A percentile compares a stretch with the other conserved stretches of the same genome.
Evolutionary conservation across 2,888 invertebrate genomes (phyloP).

Genomic region (Fragum sueziense): DNA sequence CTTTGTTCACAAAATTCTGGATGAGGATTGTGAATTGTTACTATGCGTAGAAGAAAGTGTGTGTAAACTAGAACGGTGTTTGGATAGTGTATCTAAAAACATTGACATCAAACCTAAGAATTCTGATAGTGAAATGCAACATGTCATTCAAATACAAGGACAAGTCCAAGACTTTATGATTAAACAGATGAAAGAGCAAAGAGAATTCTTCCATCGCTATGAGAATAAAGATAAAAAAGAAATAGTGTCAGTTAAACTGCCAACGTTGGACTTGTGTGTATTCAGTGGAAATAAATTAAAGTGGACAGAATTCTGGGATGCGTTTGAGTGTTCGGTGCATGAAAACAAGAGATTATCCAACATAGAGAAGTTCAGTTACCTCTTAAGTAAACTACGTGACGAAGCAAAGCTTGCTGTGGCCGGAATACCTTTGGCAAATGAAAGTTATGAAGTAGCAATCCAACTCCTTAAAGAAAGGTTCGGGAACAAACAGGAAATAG

Average conservation of each 20-base stretch:
- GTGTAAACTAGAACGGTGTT: neutral
- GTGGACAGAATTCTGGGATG: conserved; percentile 36
- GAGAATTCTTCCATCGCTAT: neutral
- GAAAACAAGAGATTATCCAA: no score
- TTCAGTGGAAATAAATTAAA: conserved; percentile 34
- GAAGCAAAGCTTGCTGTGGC: no score
- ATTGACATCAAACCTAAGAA: neutral
- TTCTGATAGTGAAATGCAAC: neutral
- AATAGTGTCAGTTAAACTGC: conserved; percentile 27
- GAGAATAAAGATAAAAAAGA: conserved; percentile 1
- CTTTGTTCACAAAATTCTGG: conserved; percentile 1
- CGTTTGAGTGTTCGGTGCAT: no score
- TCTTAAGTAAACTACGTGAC: no score
- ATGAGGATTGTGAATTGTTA: conserved; percentile 19
- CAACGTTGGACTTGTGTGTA: conserved; percentile 20
- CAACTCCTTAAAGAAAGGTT: no score
- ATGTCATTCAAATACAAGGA: conserved; percentile 1
- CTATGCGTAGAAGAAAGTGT: neutral
- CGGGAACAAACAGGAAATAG: no score
- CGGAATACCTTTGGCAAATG: no score
- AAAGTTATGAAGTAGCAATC: no score
- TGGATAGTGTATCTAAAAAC: neutral
- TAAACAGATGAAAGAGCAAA: conserved; percentile 14
- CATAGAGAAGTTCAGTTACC: no score
- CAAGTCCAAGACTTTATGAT: conserved; percentile 20